These are phyloP conservation scores for Oscheius sp. DNA, from an alignment of 2,888 invertebrate genomes.

Conservation along the genomic window DNA sequence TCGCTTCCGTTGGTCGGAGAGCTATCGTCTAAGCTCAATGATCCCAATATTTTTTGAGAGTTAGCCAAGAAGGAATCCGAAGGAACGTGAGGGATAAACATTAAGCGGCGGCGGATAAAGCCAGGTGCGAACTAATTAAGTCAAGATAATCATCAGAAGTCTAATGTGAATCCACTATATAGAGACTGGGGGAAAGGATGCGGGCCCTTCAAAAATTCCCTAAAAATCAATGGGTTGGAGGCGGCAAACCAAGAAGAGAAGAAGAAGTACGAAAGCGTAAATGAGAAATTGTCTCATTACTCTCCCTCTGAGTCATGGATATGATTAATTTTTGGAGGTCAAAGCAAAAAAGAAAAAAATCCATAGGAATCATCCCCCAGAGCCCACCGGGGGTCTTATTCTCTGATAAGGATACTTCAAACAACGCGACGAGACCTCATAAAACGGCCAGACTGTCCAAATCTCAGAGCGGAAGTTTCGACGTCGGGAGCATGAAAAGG, in stretches of 20 bases:
- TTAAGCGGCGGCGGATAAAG: no score
- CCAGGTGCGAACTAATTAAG: not conserved
- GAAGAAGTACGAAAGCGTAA: not conserved
- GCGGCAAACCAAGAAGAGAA: not conserved
- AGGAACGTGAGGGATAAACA: no score
- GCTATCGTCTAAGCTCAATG: no score
- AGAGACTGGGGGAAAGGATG: not conserved
- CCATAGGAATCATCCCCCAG: not conserved
- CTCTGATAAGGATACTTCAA: slow-evolving; percentile 12
- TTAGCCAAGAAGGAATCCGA: no score
- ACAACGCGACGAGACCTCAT: slow-evolving; percentile 22
- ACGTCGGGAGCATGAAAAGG: not conserved
- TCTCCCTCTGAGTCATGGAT: not conserved
- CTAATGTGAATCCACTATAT: not conserved
- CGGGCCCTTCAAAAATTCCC: slow-evolving; percentile 11
- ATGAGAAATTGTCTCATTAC: not conserved
- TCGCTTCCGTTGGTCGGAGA: no score
- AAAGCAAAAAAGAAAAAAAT: no score
- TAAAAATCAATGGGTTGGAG: slow-evolving; percentile 12
- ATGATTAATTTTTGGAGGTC: no score
- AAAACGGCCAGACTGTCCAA: not conserved
- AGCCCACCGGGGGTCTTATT: not conserved
- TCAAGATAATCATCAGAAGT: not conserved
- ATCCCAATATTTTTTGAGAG: no score
- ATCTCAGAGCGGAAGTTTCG: not conserved